phyloP scores from a whole-genome alignment of 2,113 vertebrate species.

The Xiphophorus maculatus region DNA sequence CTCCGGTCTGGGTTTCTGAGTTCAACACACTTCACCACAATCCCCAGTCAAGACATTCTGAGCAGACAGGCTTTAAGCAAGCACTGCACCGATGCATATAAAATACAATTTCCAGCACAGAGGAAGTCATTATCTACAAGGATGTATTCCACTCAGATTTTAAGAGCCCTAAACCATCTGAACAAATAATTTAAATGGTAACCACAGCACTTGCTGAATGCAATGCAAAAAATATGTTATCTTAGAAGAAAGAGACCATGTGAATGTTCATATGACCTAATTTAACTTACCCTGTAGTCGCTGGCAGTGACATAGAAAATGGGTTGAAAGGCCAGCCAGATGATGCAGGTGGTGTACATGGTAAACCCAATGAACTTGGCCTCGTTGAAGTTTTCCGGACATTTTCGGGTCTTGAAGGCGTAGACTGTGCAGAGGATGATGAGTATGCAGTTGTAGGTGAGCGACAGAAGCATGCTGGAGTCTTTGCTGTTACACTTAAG shows the following conservation, averaged over 20 bases:
- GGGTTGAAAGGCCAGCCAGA: constrained; percentile 98
- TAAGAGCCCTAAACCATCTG: constrained; percentile 10
- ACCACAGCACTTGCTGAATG: background rate
- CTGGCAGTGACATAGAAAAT: constrained; percentile 99
- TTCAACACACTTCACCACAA: background rate
- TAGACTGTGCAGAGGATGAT: constrained; percentile 98
- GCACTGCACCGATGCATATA: background rate
- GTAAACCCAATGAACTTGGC: constrained; percentile 99
- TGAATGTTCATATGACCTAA: background rate
- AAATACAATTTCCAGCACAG: constrained; percentile 19
- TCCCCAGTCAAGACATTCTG: constrained; percentile 10
- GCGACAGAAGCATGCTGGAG: constrained; percentile 94
- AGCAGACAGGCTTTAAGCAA: background rate
- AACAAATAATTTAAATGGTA: constrained; percentile 36
- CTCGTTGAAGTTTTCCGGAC: constrained; percentile 98
- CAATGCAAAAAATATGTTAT: background rate
- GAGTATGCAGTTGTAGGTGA: constrained; percentile 96
- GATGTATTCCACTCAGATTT: constrained; percentile 25
- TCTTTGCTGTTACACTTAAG: constrained; percentile 96
- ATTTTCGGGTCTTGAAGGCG: constrained; percentile 99
- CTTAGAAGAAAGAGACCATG: background rate
- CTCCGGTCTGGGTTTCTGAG: background rate
- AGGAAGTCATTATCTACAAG: constrained; percentile 31
- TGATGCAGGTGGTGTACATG: constrained; percentile 99
- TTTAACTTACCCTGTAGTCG: constrained; percentile 92